Conservation (phyloP, 2,113 vertebrate genomes). For the Otis tarda region DNA sequence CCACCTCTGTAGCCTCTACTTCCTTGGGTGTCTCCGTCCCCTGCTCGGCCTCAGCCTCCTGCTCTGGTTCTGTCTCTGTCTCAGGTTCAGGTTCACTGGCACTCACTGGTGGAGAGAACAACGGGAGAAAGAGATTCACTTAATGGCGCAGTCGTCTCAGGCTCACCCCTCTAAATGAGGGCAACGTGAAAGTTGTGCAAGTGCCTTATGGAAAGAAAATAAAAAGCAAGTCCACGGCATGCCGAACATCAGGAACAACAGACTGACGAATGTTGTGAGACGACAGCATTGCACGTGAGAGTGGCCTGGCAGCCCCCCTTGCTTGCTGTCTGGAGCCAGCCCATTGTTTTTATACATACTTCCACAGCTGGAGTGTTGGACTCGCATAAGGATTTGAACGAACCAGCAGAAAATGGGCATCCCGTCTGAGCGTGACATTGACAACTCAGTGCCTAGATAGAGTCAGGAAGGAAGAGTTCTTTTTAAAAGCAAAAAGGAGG, state of each 20-base stretch:
- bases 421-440: background rate
- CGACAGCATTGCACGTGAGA: background rate
- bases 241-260: background rate
- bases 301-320: background rate
- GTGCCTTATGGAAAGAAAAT: conserved; percentile 28
- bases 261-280: background rate
- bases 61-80: conserved; percentile 64
- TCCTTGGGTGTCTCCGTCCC: conserved; percentile 66
- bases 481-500: background rate
- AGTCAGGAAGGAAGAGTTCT: background rate
- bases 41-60: conserved; percentile 60
- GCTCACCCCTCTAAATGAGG: background rate
- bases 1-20: conserved; percentile 52
- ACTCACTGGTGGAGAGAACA: conserved; percentile 76
- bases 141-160: background rate
- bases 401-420: conserved; percentile 22
- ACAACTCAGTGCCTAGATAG: conserved; percentile 1
- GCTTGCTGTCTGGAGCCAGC: background rate
- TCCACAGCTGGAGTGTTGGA: conserved; percentile 11
- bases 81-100: conserved; percentile 74
- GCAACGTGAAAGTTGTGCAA: background rate
- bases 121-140: conserved; percentile 65
- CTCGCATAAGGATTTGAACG: background rate
- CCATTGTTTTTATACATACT: conserved; percentile 2
- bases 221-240: background rate